These are phyloP conservation scores for Camptogramma bilineatum DNA, from an alignment of 2,888 invertebrate species.

Conservation along the genomic window DNA sequence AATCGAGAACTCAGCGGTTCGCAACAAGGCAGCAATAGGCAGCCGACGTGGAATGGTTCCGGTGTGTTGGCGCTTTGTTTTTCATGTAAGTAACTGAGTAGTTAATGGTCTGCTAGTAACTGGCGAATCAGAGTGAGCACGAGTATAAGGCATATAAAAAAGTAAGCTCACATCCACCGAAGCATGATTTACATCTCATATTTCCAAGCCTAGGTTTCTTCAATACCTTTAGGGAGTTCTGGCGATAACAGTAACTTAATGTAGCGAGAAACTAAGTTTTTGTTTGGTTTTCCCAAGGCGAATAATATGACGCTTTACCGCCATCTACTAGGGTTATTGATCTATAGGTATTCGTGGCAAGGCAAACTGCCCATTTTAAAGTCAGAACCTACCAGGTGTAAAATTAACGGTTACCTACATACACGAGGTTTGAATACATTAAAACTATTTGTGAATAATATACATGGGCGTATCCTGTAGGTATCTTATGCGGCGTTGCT, in stretches of 20 bases:
- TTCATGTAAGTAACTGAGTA: constrained; percentile 70
- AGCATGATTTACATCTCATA: neutral
- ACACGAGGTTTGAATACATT: constrained; percentile 38
- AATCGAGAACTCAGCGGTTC: constrained; percentile 60
- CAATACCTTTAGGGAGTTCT: neutral
- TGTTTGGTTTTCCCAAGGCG: neutral
- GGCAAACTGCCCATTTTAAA: constrained; percentile 25
- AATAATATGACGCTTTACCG: neutral
- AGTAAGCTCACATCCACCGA: neutral
- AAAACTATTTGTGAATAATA: constrained; percentile 36
- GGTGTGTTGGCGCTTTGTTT: constrained; percentile 73
- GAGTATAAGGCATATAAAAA: no score
- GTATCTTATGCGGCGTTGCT: constrained; percentile 24
- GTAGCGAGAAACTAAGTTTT: neutral
- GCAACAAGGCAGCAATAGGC: constrained; percentile 54
- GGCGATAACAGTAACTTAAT: neutral
- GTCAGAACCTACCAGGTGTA: constrained; percentile 30
- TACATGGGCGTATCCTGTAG: constrained; percentile 30
- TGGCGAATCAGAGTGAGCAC: no score
- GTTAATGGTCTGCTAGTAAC: constrained; percentile 1
- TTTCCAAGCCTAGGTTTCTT: neutral
- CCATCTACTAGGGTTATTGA: constrained; percentile 8
- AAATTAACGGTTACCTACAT: constrained; percentile 30
- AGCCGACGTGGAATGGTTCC: constrained; percentile 81
- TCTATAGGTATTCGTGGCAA: constrained; percentile 16